These are phyloP conservation scores for Tipula helvola DNA, from an alignment of 2,888 invertebrate species.

Conservation along the genomic window DNA sequence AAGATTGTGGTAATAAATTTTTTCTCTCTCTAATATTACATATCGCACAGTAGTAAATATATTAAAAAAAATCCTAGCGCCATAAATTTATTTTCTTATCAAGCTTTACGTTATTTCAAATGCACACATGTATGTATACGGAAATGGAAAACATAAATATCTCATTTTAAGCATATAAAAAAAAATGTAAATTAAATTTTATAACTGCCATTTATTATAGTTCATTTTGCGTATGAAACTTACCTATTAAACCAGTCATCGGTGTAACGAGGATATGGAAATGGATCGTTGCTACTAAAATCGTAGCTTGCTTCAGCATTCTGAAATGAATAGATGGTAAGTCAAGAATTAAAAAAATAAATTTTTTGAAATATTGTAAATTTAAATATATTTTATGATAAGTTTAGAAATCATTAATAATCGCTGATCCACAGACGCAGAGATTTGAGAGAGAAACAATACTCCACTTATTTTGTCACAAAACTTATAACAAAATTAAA, in stretches of 20 bases:
- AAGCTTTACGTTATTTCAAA: background rate
- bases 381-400: background rate
- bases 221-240: constrained; percentile 22
- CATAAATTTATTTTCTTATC: background rate
- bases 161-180: background rate
- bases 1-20: background rate
- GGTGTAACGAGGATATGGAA: constrained; percentile 95
- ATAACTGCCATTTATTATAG: background rate
- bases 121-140: background rate
- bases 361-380: background rate
- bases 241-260: constrained; percentile 99
- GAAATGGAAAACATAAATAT: background rate
- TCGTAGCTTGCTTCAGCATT: constrained; percentile 97
- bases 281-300: constrained; percentile 98
- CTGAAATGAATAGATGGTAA: constrained; percentile 40
- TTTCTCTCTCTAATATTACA: no score
- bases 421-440: no score
- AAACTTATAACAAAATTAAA: no score
- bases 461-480: no score
- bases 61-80: background rate
- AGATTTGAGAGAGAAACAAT: no score
- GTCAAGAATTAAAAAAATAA: constrained; percentile 8
- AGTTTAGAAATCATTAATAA: no score
- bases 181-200: background rate
- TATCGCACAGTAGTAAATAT: background rate